These are phyloP conservation scores for Catostylus mosaicus DNA, from an alignment of 30 jellyfish, hydroid and myxozoan genomes.

Conservation along the genomic window DNA sequence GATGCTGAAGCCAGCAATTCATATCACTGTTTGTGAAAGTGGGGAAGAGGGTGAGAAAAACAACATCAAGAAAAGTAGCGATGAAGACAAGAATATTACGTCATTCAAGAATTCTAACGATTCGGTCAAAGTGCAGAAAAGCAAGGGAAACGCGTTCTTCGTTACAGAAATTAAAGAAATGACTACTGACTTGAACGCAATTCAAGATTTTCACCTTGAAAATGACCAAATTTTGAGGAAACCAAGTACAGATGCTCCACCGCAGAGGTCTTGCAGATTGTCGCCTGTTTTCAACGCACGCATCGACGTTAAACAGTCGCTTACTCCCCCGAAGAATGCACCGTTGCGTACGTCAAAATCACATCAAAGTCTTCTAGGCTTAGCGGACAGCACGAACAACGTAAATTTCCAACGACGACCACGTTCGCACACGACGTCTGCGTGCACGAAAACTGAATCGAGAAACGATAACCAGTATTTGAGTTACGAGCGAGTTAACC, in stretches of 20 bases:
- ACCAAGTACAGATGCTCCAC: background rate
- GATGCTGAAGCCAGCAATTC: background rate
- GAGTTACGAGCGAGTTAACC: too few species aligned
- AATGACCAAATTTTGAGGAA: background rate
- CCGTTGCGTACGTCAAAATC: constrained; percentile 11
- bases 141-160: background rate
- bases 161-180: background rate
- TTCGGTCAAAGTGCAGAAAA: background rate
- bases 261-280: background rate
- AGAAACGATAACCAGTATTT: too few species aligned
- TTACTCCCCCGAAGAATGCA: background rate
- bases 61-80: background rate
- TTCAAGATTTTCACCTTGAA: background rate
- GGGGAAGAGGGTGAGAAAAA: background rate
- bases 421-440: constrained; percentile 43
- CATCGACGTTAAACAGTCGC: background rate
- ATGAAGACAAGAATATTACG: background rate
- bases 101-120: background rate
- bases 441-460: background rate
- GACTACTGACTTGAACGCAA: background rate
- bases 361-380: constrained; percentile 16
- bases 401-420: constrained; percentile 9
- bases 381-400: background rate
- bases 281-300: background rate
- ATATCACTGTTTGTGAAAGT: background rate